These are phyloP conservation scores for Gavia stellata DNA, from an alignment of 2,113 vertebrate genomes.

Conservation along the genomic window DNA sequence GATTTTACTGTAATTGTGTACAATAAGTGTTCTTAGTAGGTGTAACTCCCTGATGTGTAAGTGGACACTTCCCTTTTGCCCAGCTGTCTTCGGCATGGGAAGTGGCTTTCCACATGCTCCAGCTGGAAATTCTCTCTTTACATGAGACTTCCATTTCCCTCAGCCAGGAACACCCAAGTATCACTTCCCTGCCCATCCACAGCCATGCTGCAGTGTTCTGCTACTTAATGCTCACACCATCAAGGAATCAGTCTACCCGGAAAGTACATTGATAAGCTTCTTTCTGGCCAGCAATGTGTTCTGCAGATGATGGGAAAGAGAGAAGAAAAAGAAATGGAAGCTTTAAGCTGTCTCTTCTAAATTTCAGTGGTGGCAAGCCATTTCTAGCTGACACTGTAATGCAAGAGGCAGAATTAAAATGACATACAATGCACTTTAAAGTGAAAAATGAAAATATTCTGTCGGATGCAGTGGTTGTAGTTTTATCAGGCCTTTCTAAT, in stretches of 20 bases:
- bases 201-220: background rate
- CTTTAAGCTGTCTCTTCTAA: background rate
- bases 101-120: background rate
- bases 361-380: background rate
- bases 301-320: background rate
- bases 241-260: background rate
- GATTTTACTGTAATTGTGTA: background rate
- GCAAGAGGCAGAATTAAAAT: background rate
- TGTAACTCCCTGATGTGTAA: background rate
- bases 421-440: background rate
- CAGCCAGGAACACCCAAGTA: background rate
- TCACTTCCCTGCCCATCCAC: background rate
- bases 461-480: background rate
- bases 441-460: background rate
- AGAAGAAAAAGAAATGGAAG: background rate
- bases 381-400: background rate
- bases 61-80: background rate
- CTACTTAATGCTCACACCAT: background rate
- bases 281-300: background rate
- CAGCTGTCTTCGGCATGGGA: background rate
- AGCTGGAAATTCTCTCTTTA: background rate
- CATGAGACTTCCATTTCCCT: background rate
- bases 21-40: background rate
- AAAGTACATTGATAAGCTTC: background rate
- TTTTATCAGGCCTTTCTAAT: background rate